Conservation (phyloP, 2,113 vertebrate species). For the Oryzias javanicus region DNA sequence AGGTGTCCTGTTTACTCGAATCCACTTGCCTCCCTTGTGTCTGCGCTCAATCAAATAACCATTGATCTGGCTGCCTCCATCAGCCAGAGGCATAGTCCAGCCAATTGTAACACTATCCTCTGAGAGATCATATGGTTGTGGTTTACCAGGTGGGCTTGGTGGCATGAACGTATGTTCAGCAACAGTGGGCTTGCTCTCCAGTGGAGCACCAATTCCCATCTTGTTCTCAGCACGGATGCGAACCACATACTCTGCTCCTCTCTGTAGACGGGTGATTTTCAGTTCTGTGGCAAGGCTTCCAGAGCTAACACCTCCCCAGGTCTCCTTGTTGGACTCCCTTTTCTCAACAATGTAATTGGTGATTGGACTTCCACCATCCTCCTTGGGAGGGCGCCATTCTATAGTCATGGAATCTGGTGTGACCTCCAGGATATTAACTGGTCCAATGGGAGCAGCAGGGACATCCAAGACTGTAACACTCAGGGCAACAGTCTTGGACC, state of each 20-base stretch:
- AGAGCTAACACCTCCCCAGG: constrained; percentile 93
- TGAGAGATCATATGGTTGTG: constrained; percentile 84
- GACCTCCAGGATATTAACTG: constrained; percentile 91
- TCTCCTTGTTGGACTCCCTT: constrained; percentile 91
- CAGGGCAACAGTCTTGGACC: constrained; percentile 87
- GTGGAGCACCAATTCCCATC: constrained; percentile 91
- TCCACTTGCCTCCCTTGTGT: constrained; percentile 95
- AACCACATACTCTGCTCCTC: constrained; percentile 90
- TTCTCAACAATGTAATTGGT: constrained; percentile 96
- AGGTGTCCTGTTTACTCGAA: constrained; percentile 94
- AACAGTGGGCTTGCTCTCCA: constrained; percentile 91
- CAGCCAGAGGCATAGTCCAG: constrained; percentile 92
- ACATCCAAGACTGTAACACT: constrained; percentile 95
- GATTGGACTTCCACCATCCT: constrained; percentile 94
- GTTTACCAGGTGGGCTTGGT: constrained; percentile 93
- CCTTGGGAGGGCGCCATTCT: constrained; percentile 94
- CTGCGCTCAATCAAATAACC: constrained; percentile 95
- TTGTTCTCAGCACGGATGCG: constrained; percentile 96
- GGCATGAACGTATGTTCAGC: constrained; percentile 92
- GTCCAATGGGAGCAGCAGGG: constrained; percentile 93
- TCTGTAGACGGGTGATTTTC: constrained; percentile 89
- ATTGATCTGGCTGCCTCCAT: constrained; percentile 92
- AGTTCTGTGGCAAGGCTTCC: constrained; percentile 87
- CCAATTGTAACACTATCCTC: constrained; percentile 91
- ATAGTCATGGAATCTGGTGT: constrained; percentile 93